Evolutionary conservation across 2,888 invertebrate genomes (phyloP).

Genomic region (Lymantria monacha): DNA sequence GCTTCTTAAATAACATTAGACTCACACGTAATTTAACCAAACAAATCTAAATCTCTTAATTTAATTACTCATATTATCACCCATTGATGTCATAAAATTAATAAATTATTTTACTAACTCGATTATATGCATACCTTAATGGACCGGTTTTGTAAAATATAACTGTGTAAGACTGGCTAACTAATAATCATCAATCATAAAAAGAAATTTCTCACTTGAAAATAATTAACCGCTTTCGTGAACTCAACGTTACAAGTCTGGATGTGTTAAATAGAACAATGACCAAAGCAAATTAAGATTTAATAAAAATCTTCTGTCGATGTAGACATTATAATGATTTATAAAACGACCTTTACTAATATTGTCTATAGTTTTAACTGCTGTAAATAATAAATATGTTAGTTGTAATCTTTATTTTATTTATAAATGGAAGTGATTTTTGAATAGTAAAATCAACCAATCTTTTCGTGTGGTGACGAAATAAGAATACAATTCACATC

Average conservation of each 20-base stretch:
- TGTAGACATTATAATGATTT: too few relatives aligned
- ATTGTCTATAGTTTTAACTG: too few relatives aligned
- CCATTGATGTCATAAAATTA: constrained; percentile 7
- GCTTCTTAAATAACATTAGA: too few relatives aligned
- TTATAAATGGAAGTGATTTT: too few relatives aligned
- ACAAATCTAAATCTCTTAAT: not conserved
- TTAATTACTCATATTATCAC: not conserved
- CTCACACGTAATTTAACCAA: not conserved
- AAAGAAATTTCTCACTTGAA: constrained; percentile 12
- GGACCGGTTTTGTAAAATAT: constrained; percentile 13
- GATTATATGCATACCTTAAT: not conserved
- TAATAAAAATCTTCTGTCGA: too few relatives aligned
- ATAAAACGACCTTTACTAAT: too few relatives aligned
- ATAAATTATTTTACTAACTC: constrained; percentile 8
- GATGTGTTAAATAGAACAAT: not conserved
- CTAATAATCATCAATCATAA: constrained; percentile 15
- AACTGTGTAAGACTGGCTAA: not conserved
- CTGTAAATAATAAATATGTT: too few relatives aligned
- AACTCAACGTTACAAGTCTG: not conserved
- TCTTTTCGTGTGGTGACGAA: too few relatives aligned
- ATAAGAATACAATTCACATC: too few relatives aligned
- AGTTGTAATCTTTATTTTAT: too few relatives aligned
- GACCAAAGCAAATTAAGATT: too few relatives aligned
- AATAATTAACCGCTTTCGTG: constrained; percentile 10
- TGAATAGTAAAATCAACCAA: too few relatives aligned